phyloP scores from a whole-genome alignment of 2,888 invertebrate genomes.

The Chironomus riparius region DNA sequence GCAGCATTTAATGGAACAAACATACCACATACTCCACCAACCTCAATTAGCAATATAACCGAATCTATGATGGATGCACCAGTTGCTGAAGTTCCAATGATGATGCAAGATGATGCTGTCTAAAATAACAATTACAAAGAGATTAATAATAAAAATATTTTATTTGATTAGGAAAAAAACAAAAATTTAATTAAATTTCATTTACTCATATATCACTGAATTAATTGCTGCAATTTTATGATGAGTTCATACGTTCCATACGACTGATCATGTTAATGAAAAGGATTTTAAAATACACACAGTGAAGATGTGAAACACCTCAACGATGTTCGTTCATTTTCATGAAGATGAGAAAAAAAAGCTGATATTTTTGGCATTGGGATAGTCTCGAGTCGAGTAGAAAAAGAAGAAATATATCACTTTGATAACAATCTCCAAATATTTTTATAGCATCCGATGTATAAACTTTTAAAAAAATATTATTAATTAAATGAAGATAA shows the following conservation, averaged over 20 bases:
- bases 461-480: neutral
- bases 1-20: constrained; percentile 16
- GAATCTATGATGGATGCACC: neutral
- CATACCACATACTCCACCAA: neutral
- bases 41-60: neutral
- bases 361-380: neutral
- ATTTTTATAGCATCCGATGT: constrained; percentile 4
- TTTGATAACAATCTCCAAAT: neutral
- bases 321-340: neutral
- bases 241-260: neutral
- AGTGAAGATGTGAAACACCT: neutral
- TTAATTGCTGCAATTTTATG: constrained; percentile 3
- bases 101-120: neutral
- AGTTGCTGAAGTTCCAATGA: neutral
- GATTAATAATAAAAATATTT: neutral
- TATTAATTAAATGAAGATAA: neutral
- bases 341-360: neutral
- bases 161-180: constrained; percentile 1
- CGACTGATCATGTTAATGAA: neutral
- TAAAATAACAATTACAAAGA: neutral
- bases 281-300: constrained; percentile 11
- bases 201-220: neutral
- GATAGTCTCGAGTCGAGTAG: neutral
- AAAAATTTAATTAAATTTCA: neutral
- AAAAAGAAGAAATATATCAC: neutral